Conservation (phyloP, 1,140 invertebrate species). For the Penaeus indicus region DNA sequence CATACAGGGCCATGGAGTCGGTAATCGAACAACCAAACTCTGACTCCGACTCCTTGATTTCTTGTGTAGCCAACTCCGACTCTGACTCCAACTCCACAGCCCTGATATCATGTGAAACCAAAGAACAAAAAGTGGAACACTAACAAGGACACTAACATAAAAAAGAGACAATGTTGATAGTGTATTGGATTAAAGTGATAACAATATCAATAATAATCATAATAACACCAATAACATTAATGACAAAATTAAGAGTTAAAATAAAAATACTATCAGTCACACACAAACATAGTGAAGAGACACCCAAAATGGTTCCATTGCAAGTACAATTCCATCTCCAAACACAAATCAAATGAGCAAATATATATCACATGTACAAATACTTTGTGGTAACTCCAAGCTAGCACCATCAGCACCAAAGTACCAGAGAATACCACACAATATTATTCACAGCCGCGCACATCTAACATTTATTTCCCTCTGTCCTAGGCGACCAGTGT, state of each 20-base stretch:
- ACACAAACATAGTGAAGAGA: not conserved
- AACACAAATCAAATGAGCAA: slow-evolving; percentile 56
- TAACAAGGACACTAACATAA: too few species aligned
- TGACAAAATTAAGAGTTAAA: not conserved
- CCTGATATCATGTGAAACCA: too few species aligned
- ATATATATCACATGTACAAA: slow-evolving; percentile 61
- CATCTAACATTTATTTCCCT: slow-evolving; percentile 29
- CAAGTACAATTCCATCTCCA: not conserved
- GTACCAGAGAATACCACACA: slow-evolving; percentile 36
- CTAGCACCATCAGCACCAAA: slow-evolving; percentile 50
- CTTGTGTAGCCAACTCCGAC: too few species aligned
- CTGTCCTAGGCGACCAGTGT: slow-evolving; percentile 43
- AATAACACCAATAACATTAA: too few species aligned
- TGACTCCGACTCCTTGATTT: too few species aligned
- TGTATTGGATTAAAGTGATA: too few species aligned
- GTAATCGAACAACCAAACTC: too few species aligned
- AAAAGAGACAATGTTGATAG: too few species aligned
- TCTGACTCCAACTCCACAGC: too few species aligned
- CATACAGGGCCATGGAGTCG: too few species aligned
- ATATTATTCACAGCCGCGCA: slow-evolving; percentile 38
- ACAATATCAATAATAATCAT: too few species aligned
- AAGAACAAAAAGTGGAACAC: too few species aligned
- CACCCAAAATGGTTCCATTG: not conserved
- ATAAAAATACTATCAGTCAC: not conserved
- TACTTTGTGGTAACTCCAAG: slow-evolving; percentile 47